Evolutionary conservation across 2,113 vertebrate species (phyloP), one percentile per base, ranked within the genome.

Genomic region (Ceuthmochares aereus): DNA sequence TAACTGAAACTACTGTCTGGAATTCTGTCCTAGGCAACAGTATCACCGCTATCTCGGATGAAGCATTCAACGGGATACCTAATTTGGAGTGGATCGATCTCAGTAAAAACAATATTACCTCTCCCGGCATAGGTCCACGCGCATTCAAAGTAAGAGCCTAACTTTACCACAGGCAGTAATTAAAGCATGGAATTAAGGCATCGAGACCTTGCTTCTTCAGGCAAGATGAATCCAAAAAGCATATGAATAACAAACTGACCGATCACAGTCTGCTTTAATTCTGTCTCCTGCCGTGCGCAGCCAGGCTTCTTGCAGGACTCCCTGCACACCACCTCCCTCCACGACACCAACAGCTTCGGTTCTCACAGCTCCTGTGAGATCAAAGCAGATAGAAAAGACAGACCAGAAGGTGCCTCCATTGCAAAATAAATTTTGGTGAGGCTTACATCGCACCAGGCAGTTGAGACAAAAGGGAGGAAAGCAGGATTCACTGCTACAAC

Each of bases 11-110:
- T 60, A 77, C 75, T 92, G 58, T 74, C 87, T 90, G 94, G 52
- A 79, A 90, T 85, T 70, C 19, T 95, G 23, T 93, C 67, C 90
- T 97, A 99, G 99, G 98, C 40, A 99, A 99, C 43, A 95, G 90
- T 69, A 99, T 99, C 96, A 98, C 97, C 87, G 82, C 97, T 78
- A 98, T 99, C 97, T 98, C 99, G 32, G 98, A 98, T 37, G 99
- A 97, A 95, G 98, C 99, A 56, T 99, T 99, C 91, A 99, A 99
- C 2, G 99, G 99, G 45, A 97, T 99, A 63, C 99, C 98, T 12
- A 99, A 99, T 97, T 96, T 99, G 97, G 99, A 99, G 96, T 99
- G 98, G 98, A 98, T 99, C 86, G 99, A 99, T 97, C 97, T 99
- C 27, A 98, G 99, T 96, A 99, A 98, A 97, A 99, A 99, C 91